Conservation (phyloP, 1,140 invertebrate species). For the Trachelipus rathkii region DNA sequence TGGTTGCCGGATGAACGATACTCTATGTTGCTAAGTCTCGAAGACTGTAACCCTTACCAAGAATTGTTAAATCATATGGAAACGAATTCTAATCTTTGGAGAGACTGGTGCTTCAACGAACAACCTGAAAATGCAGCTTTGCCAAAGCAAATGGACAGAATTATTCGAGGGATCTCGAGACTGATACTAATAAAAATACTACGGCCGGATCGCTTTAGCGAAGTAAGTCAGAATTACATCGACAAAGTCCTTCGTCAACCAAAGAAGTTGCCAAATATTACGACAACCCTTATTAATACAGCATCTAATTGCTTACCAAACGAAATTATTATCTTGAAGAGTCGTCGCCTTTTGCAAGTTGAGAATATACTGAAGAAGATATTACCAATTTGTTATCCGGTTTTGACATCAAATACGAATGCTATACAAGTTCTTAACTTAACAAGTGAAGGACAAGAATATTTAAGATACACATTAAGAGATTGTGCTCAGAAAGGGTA, state of each 20-base stretch:
- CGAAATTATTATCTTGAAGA: constrained; percentile 32
- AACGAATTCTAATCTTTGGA: constrained; percentile 32
- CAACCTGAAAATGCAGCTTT: constrained; percentile 34
- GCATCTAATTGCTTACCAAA: constrained; percentile 28
- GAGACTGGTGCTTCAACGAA: constrained; percentile 42
- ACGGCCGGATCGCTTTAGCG: constrained; percentile 36
- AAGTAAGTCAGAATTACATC: constrained; percentile 34
- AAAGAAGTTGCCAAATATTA: constrained; percentile 24
- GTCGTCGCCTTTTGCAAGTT: constrained; percentile 28
- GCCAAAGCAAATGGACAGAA: constrained; percentile 37
- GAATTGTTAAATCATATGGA: constrained; percentile 29
- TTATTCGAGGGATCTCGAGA: constrained; percentile 32
- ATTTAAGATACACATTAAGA: constrained; percentile 25
- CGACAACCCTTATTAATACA: constrained; percentile 28
- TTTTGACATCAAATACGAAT: constrained; percentile 30
- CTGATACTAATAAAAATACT: constrained; percentile 37
- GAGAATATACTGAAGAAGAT: constrained; percentile 30
- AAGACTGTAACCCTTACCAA: constrained; percentile 24
- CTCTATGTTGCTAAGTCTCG: constrained; percentile 17
- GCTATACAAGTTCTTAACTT: constrained; percentile 32
- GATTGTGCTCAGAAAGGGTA: constrained; percentile 33
- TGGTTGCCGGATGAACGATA: constrained; percentile 9
- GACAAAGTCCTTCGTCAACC: constrained; percentile 26
- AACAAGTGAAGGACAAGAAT: constrained; percentile 30
- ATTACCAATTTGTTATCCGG: constrained; percentile 33